A percentile compares a stretch with the other conserved stretches of the same genome.
Conservation (phyloP, 1,140 invertebrate genomes). For the Maconellicoccus hirsutus region DNA sequence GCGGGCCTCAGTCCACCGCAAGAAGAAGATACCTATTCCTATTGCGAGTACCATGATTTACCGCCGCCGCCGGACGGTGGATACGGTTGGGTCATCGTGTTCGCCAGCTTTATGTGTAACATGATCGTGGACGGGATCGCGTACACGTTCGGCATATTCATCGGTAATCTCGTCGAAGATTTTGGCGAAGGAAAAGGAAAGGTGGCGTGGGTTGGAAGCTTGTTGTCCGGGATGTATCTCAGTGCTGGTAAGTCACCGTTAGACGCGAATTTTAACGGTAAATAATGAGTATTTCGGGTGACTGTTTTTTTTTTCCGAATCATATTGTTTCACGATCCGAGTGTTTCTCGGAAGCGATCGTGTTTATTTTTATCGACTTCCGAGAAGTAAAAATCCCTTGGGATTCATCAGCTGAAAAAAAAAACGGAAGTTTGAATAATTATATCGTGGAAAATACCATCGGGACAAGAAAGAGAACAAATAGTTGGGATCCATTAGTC, state of each 20-base stretch:
- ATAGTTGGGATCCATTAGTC: too few species aligned
- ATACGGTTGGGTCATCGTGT: slow-evolving; percentile 89
- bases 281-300: too few species aligned
- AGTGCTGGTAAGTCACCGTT: slow-evolving; percentile 56
- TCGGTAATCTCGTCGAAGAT: slow-evolving; percentile 63
- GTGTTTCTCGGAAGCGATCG: too few species aligned
- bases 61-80: slow-evolving; percentile 74
- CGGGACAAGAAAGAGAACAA: too few species aligned
- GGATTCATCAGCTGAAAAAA: too few species aligned
- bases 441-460: too few species aligned
- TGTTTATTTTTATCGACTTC: too few species aligned
- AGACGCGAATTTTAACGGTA: background rate
- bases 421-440: too few species aligned
- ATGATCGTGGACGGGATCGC: slow-evolving; percentile 96
- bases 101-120: slow-evolving; percentile 95
- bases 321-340: too few species aligned
- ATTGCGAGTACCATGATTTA: slow-evolving; percentile 59
- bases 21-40: slow-evolving; percentile 54
- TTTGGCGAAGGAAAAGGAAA: slow-evolving; percentile 78
- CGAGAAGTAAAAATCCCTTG: too few species aligned
- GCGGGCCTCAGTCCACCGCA: slow-evolving; percentile 36
- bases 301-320: too few species aligned
- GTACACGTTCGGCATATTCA: slow-evolving; percentile 84
- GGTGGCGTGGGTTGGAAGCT: slow-evolving; percentile 85
- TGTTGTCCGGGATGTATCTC: slow-evolving; percentile 87